Evolutionary conservation across 2,888 invertebrate species (phyloP).

Genomic region (Catocala sponsa): DNA sequence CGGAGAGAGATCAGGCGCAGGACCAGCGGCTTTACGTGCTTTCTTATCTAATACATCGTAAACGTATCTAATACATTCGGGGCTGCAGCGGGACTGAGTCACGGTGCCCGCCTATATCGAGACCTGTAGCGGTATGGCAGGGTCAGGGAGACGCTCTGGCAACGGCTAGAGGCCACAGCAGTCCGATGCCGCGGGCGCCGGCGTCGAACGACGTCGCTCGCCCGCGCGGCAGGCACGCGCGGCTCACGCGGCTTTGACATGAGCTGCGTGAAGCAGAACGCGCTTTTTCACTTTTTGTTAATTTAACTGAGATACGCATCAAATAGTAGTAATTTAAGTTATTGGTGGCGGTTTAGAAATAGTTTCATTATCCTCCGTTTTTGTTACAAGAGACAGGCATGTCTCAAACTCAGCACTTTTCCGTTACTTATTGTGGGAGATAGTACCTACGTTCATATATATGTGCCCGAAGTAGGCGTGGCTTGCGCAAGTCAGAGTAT

Average conservation of each 20-base stretch:
- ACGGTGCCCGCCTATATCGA: constrained; percentile 64
- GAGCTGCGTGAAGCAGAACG: constrained; percentile 53
- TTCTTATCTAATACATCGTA: no score
- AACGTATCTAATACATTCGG: constrained; percentile 38
- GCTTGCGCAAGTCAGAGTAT: no score
- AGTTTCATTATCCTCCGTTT: no score
- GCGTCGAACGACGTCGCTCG: constrained; percentile 67
- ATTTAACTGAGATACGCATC: constrained; percentile 26
- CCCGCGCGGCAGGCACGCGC: constrained; percentile 65
- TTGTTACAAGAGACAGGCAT: constrained; percentile 42
- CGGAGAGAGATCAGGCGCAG: no score
- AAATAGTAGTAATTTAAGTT: constrained; percentile 10
- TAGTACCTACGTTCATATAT: no score
- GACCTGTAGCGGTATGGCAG: no score
- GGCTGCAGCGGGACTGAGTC: constrained; percentile 65
- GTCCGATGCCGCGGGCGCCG: no score
- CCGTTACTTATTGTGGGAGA: constrained; percentile 58
- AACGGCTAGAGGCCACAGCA: constrained; percentile 59
- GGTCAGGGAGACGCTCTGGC: constrained; percentile 47
- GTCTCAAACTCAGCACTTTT: constrained; percentile 53
- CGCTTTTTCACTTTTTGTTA: constrained; percentile 27
- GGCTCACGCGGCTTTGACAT: constrained; percentile 55
- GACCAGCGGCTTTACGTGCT: no score
- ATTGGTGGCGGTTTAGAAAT: constrained; percentile 47
- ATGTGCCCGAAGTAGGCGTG: no score